Percentiles rank a stretch among this genome's conserved stretches.
phyloP scores from a whole-genome alignment of 2,113 vertebrate genomes.

The Aptenodytes forsteri region DNA sequence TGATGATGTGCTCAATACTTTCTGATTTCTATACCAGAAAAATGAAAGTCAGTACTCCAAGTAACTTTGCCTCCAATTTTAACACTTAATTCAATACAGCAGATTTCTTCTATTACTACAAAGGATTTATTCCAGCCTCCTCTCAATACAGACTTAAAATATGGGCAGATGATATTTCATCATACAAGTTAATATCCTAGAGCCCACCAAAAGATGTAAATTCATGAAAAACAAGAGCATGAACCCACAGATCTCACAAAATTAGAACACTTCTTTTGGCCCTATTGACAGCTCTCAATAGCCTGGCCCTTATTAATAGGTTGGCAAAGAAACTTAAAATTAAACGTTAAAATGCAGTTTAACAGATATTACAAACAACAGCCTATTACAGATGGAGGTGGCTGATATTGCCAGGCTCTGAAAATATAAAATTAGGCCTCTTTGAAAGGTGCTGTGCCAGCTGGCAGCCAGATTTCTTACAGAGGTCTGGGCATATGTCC shows the following conservation, averaged over 20 bases:
- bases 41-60: background rate
- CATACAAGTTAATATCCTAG: background rate
- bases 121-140: background rate
- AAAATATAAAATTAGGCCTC: constrained; percentile 1
- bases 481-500: background rate
- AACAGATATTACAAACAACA: background rate
- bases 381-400: background rate
- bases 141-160: background rate
- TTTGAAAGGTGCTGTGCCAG: background rate
- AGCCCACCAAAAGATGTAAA: background rate
- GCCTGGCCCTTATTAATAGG: background rate
- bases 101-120: background rate
- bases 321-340: background rate
- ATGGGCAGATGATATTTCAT: background rate
- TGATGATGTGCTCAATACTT: background rate
- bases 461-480: constrained; percentile 1
- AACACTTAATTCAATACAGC: background rate
- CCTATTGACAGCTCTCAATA: background rate
- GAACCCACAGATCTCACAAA: background rate
- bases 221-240: background rate
- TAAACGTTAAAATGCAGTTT: background rate
- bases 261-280: background rate
- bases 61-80: background rate
- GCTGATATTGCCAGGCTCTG: background rate
- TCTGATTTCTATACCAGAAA: background rate